Conservation (phyloP, 1,140 invertebrate genomes). For the Pseudomyrmex pallidus region DNA sequence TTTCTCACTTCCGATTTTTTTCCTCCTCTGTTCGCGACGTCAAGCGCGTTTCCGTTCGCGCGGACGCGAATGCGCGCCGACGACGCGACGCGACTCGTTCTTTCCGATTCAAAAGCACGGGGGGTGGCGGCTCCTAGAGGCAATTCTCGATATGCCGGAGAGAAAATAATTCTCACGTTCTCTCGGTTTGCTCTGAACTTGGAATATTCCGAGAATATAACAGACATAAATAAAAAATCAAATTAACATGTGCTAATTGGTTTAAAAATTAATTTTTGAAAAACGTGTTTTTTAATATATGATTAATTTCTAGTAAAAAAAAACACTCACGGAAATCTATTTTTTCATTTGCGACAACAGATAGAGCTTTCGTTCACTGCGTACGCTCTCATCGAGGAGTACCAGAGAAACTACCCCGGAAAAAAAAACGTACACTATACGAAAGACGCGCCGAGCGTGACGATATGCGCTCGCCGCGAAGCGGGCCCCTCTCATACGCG, state of each 20-base stretch:
- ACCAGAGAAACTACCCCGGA: slow-evolving; percentile 73
- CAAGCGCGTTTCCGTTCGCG: slow-evolving; percentile 47
- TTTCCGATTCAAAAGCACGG: slow-evolving; percentile 32
- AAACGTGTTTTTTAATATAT: no score
- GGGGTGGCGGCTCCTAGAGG: neutral
- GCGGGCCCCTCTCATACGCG: slow-evolving; percentile 52
- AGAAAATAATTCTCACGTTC: slow-evolving; percentile 12
- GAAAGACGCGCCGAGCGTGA: slow-evolving; percentile 74
- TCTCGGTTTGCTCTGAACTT: slow-evolving; percentile 7
- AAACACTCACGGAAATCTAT: neutral
- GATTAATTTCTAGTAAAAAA: neutral
- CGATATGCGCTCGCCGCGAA: slow-evolving; percentile 65
- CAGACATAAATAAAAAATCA: neutral
- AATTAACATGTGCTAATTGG: neutral
- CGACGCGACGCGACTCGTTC: slow-evolving; percentile 3
- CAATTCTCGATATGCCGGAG: slow-evolving; percentile 20
- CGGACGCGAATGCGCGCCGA: slow-evolving; percentile 32
- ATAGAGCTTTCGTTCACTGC: neutral
- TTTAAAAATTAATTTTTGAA: neutral
- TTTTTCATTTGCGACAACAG: neutral
- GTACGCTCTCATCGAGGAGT: slow-evolving; percentile 48
- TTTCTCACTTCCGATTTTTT: slow-evolving; percentile 31
- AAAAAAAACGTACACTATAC: slow-evolving; percentile 69
- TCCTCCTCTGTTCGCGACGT: slow-evolving; percentile 32
- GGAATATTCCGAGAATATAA: neutral